Percentiles rank a stretch among this genome's conserved stretches.
Conservation (phyloP, 2,797 vertebrate species). For the Hozukius guyotensis region DNA sequence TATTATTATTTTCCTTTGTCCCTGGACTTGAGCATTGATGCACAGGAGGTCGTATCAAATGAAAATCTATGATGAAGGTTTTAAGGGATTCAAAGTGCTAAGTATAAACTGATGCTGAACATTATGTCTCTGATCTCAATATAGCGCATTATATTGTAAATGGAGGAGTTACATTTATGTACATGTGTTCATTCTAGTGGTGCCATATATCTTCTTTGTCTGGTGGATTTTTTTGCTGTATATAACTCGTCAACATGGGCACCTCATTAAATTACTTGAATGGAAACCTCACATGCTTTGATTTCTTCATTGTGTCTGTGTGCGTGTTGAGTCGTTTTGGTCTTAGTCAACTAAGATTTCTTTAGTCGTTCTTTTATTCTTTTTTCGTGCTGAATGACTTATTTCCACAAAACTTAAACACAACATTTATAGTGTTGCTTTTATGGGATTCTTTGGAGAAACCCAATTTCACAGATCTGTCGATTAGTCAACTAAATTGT, state of each 20-base stretch:
- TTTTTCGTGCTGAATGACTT: too few species aligned
- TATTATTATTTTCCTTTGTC: slow-evolving; percentile 7
- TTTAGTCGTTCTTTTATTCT: rapidly evolving
- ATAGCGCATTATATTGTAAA: slow-evolving; percentile 31
- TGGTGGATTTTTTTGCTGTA: slow-evolving; percentile 18
- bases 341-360: too few species aligned
- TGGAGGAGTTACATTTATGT: slow-evolving; percentile 51
- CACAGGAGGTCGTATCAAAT: background rate
- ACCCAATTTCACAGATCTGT: too few species aligned
- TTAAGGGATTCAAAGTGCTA: slow-evolving; percentile 5
- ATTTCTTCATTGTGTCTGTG: background rate
- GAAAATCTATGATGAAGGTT: background rate
- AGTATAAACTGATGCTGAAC: slow-evolving; percentile 30
- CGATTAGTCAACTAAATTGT: too few species aligned
- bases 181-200: slow-evolving; percentile 6
- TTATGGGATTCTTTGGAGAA: rapidly evolving
- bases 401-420: too few species aligned
- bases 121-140: background rate
- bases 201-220: slow-evolving; percentile 10
- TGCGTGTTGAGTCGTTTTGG: background rate
- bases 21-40: slow-evolving; percentile 13
- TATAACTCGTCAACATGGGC: slow-evolving; percentile 35
- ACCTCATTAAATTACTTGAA: slow-evolving; percentile 62
- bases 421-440: too few species aligned
- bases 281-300: background rate